Evolutionary conservation across 2,113 vertebrate genomes (phyloP).

Genomic region (Raja brachyura): DNA sequence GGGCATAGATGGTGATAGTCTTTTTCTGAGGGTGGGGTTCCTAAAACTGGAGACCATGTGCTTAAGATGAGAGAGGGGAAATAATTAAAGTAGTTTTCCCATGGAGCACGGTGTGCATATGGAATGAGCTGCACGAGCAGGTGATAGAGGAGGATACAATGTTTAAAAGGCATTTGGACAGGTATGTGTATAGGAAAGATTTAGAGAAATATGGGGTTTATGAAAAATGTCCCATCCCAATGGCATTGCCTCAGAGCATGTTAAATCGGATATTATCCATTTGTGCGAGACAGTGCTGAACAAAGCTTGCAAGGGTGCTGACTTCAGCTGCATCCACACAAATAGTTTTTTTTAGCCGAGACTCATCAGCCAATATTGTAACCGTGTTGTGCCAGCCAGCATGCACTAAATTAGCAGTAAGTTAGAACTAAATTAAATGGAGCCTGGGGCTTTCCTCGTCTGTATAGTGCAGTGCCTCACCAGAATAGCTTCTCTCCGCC

Average conservation of each 20-base stretch:
- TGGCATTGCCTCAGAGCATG: not conserved
- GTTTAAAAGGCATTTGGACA: too few species aligned
- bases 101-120: too few species aligned
- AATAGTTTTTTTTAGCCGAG: not conserved
- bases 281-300: not conserved
- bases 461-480: not conserved
- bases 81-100: too few species aligned
- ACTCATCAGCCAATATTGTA: not conserved
- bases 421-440: not conserved
- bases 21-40: too few species aligned
- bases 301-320: not conserved
- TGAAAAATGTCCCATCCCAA: not conserved
- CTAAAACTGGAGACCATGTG: too few species aligned
- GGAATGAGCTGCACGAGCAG: too few species aligned
- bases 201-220: not conserved
- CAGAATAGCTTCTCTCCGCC: not conserved
- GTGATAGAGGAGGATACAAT: too few species aligned
- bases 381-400: not conserved
- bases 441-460: not conserved
- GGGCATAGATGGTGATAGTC: too few species aligned
- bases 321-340: not conserved
- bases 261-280: not conserved
- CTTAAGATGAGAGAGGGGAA: too few species aligned
- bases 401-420: not conserved
- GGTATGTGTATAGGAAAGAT: too few species aligned